phyloP scores from a whole-genome alignment of 2,113 vertebrate genomes.

The cattle (Bos taurus) region ARS-UCD2.0 NC_037334.1:29855501-29856000 shows the following conservation, averaged over 20 bases:
- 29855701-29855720: background rate
- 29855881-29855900: background rate
- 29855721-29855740: background rate
- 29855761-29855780: background rate
- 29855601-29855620: background rate
- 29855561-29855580: background rate
- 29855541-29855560: background rate
- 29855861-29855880: background rate
- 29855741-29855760: background rate
- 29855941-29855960: background rate
- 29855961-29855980: background rate
- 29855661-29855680: background rate
- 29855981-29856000: background rate
- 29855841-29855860: background rate
- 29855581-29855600: background rate
- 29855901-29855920: background rate
- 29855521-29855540: background rate
- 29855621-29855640: rapidly evolving
- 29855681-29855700: background rate
- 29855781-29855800: background rate
- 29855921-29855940: background rate
- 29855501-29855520: background rate
- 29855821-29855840: background rate
- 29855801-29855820: background rate
- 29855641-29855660: background rate